Evolutionary conservation across 2,888 invertebrate species (phyloP), one percentile per base, ranked within the genome.

Genomic region (Habroteleia sp.): DNA sequence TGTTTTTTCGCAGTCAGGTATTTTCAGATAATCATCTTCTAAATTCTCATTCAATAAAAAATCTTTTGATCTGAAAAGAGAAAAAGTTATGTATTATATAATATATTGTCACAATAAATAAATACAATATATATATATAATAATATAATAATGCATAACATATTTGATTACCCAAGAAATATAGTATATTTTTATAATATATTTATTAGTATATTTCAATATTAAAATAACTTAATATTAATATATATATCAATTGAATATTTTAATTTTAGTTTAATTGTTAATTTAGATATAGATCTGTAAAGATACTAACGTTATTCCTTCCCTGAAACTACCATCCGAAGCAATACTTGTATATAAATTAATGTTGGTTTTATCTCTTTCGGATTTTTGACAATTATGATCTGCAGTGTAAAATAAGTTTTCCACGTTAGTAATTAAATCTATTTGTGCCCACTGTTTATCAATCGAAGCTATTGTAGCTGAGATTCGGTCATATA

Each of bases 1-100:
- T 78, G 92, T 91, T 74, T 90, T 90, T 74, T 91, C 91, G 85
- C 94, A 94, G 82, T 93, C 92, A 2, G 94, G 94, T 31, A 90
- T 86, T 79, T 74, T 77, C 17, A 76, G 78, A 58, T 87, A 82
- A 13, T 79, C 81, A 66, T 89, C 89, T 20, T 85, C 81, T 1
- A 88, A 86, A 50, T 84, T 80, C 10, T 83, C 81, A 50, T 82
- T 81, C 1, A 82, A 76, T 17, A 81, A 73, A 68, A 84, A 85
- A 77, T 86, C 85, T 71, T 81, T 79, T 8, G 81, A 76, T n/a
- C 80, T 79, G 44, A 16, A 52, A 58, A n/a, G n/a, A n/a, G n/a
- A n/a, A n/a, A n/a, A n/a, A n/a, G n/a, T n/a, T n/a, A n/a, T n/a
- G n/a, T n/a, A n/a, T n/a, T n/a, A n/a, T n/a, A n/a, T n/a, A n/a